Evolutionary conservation across 2,797 vertebrate genomes (phyloP).

Genomic region (Melanitta fusca): DNA sequence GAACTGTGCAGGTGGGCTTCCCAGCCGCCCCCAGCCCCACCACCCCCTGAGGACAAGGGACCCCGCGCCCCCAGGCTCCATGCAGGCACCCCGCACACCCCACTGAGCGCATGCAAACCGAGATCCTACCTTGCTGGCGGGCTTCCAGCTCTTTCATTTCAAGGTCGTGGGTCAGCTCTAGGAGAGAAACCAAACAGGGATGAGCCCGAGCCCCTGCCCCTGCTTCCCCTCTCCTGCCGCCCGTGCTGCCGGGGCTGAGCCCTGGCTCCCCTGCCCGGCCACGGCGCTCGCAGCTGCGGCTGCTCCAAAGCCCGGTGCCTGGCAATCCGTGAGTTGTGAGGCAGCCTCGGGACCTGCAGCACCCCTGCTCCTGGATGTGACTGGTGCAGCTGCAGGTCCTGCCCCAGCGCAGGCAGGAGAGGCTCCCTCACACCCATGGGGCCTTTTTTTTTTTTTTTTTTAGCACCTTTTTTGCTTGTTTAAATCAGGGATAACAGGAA

Average conservation of each 20-base stretch:
- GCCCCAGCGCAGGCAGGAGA: rapidly evolving
- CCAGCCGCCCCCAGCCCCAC: not conserved
- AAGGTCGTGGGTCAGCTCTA: constrained; percentile 91
- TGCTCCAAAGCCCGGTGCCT: not conserved
- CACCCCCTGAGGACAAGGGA: not conserved
- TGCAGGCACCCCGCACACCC: not conserved
- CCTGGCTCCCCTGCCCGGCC: not conserved
- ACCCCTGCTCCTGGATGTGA: rapidly evolving
- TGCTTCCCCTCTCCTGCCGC: rapidly evolving
- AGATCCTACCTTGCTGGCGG: constrained; percentile 86
- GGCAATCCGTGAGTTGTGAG: not conserved
- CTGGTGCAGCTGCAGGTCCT: not conserved
- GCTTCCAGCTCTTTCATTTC: constrained; percentile 88
- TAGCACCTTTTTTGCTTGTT: not conserved
- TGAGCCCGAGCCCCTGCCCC: not conserved
- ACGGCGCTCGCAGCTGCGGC: not conserved
- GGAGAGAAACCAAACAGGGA: not conserved
- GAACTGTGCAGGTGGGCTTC: not conserved
- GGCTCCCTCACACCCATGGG: not conserved
- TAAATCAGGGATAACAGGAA: constrained; percentile 38
- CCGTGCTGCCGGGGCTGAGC: not conserved
- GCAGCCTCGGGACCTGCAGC: not conserved
- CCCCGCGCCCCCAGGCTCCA: too few relatives aligned
- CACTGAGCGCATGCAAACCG: not conserved
- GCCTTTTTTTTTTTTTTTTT: not conserved